Percentiles rank a stretch among this genome's conserved stretches.
Conservation (phyloP, 2,797 vertebrate genomes). For the Premnoplex brunnescens region DNA sequence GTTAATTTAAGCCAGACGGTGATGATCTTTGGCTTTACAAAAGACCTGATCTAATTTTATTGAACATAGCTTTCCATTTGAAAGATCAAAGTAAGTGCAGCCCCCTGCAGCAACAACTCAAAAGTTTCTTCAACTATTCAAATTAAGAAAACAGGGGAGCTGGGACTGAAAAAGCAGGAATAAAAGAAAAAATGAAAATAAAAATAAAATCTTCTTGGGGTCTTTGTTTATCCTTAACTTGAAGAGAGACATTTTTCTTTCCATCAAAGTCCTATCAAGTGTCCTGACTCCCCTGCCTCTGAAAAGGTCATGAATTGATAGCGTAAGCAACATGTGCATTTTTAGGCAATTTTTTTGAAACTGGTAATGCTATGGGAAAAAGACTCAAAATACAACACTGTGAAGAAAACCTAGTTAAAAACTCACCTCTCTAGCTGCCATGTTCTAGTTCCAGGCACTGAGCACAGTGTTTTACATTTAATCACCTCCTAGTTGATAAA, state of each 20-base stretch:
- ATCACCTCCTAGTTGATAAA: not conserved
- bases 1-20: slow-evolving; percentile 39
- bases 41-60: slow-evolving; percentile 26
- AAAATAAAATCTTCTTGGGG: not conserved
- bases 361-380: not conserved
- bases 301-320: not conserved
- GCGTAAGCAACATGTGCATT: not conserved
- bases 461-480: not conserved
- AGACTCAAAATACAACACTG: not conserved
- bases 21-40: slow-evolving; percentile 41
- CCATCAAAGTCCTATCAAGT: not conserved
- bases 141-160: not conserved
- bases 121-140: slow-evolving; percentile 13
- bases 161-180: not conserved
- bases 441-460: not conserved
- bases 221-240: not conserved
- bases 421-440: not conserved
- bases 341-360: not conserved
- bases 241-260: not conserved
- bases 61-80: slow-evolving; percentile 46
- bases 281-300: not conserved
- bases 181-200: too few species aligned
- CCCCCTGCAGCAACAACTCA: slow-evolving; percentile 21
- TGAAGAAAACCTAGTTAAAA: not conserved
- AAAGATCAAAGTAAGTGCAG: slow-evolving; percentile 47